These are phyloP conservation scores for Raphicerus campestris DNA, from an alignment of 2,113 vertebrate genomes.

Conservation along the genomic window DNA sequence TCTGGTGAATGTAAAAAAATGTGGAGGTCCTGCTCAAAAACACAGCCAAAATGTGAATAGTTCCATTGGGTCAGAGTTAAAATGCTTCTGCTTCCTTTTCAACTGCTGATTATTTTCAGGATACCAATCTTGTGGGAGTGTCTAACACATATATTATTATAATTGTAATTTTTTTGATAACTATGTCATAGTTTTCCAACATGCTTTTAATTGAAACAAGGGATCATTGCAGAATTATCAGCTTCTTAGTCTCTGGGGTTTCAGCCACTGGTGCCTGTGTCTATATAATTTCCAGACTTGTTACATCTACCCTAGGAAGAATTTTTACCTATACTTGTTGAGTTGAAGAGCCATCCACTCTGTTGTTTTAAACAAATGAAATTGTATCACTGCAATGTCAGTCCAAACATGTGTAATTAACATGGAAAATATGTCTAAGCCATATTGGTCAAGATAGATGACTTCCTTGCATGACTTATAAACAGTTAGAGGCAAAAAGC, in stretches of 20 bases:
- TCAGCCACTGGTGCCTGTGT: slow-evolving; percentile 55
- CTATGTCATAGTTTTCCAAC: slow-evolving; percentile 70
- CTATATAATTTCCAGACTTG: slow-evolving; percentile 80
- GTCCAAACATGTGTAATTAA: slow-evolving; percentile 74
- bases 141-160: slow-evolving; percentile 74
- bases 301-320: slow-evolving; percentile 51
- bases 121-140: slow-evolving; percentile 64
- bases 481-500: slow-evolving; percentile 64
- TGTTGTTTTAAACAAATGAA: slow-evolving; percentile 74
- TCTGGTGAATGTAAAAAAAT: slow-evolving; percentile 78
- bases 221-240: slow-evolving; percentile 61
- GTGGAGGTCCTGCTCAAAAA: slow-evolving; percentile 68
- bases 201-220: slow-evolving; percentile 67
- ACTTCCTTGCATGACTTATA: slow-evolving; percentile 75
- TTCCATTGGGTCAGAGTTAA: slow-evolving; percentile 74
- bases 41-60: slow-evolving; percentile 66
- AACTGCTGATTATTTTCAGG: slow-evolving; percentile 75
- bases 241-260: slow-evolving; percentile 53
- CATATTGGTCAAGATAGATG: slow-evolving; percentile 72
- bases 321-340: slow-evolving; percentile 68
- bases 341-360: slow-evolving; percentile 64
- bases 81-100: slow-evolving; percentile 74
- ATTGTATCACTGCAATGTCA: slow-evolving; percentile 67
- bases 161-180: slow-evolving; percentile 78
- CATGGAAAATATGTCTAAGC: slow-evolving; percentile 74